A percentile compares a stretch with the other conserved stretches of the same genome.
phyloP scores from a whole-genome alignment of 2,888 invertebrate species.

The Calliopum simillimum region DNA sequence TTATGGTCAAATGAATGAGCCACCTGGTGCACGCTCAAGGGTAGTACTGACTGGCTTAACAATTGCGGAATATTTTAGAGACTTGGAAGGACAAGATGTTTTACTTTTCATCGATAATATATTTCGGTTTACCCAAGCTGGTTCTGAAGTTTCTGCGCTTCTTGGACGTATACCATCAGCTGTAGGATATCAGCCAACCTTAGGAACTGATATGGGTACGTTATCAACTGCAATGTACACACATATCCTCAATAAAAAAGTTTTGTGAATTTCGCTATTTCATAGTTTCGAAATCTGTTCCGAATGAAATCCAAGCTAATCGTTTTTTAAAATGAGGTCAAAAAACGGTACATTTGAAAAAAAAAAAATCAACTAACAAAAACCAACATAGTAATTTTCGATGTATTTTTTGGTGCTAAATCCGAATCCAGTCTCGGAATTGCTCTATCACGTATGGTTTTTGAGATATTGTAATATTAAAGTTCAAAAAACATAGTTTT shows the following conservation, averaged over 20 bases:
- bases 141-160: slow-evolving; percentile 90
- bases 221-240: not conserved
- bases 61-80: slow-evolving; percentile 95
- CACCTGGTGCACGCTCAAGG: slow-evolving; percentile 94
- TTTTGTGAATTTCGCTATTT: too few species aligned
- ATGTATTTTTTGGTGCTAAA: too few species aligned
- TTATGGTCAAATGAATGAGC: slow-evolving; percentile 98
- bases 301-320: too few species aligned
- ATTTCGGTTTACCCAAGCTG: slow-evolving; percentile 93
- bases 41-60: slow-evolving; percentile 93
- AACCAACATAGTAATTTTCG: too few species aligned
- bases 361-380: too few species aligned
- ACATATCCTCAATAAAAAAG: not conserved
- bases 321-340: too few species aligned
- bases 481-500: too few species aligned
- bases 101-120: slow-evolving; percentile 97
- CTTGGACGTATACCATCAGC: slow-evolving; percentile 96
- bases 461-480: too few species aligned
- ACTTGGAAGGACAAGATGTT: slow-evolving; percentile 94
- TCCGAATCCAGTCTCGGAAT: too few species aligned
- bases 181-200: slow-evolving; percentile 95
- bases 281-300: too few species aligned
- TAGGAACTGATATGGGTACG: slow-evolving; percentile 95
- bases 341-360: too few species aligned
- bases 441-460: too few species aligned